Conservation (phyloP, 2,797 vertebrate genomes). For the Morus bassanus region DNA sequence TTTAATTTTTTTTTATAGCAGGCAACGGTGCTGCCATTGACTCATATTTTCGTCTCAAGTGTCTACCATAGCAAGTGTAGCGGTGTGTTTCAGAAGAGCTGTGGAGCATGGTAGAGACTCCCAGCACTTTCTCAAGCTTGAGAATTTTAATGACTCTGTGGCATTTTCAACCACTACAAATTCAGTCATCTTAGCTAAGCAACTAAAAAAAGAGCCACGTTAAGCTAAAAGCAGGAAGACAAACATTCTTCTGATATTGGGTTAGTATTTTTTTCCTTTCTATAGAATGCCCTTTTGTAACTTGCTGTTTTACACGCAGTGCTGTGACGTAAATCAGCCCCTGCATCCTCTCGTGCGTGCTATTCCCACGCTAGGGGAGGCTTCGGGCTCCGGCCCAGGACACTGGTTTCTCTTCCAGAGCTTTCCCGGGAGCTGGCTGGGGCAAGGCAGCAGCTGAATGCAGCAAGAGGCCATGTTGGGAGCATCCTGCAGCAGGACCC, state of each 20-base stretch:
- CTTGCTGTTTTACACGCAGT: background rate
- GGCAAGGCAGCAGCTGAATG: background rate
- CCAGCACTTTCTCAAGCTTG: constrained; percentile 25
- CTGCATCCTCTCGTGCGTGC: constrained; percentile 3
- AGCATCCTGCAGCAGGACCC: background rate
- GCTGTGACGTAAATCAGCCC: constrained; percentile 57
- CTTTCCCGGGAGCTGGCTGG: background rate
- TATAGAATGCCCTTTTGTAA: constrained; percentile 61
- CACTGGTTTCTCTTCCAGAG: background rate
- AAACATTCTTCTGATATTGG: constrained; percentile 45
- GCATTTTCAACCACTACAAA: constrained; percentile 8
- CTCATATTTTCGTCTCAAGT: background rate
- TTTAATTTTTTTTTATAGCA: background rate
- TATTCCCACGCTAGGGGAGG: constrained; percentile 58
- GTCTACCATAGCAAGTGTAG: background rate
- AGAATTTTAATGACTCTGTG: background rate
- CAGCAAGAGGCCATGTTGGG: background rate
- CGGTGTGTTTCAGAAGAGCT: background rate
- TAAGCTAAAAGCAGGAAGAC: constrained; percentile 56
- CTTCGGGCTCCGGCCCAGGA: background rate
- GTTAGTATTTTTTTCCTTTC: constrained; percentile 31
- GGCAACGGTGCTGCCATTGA: background rate
- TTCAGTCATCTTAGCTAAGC: background rate
- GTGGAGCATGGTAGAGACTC: background rate
- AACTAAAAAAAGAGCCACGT: background rate